Base-by-base conservation (phyloP, 2,888 invertebrate species). In the Hedychridium roseum region DNA sequence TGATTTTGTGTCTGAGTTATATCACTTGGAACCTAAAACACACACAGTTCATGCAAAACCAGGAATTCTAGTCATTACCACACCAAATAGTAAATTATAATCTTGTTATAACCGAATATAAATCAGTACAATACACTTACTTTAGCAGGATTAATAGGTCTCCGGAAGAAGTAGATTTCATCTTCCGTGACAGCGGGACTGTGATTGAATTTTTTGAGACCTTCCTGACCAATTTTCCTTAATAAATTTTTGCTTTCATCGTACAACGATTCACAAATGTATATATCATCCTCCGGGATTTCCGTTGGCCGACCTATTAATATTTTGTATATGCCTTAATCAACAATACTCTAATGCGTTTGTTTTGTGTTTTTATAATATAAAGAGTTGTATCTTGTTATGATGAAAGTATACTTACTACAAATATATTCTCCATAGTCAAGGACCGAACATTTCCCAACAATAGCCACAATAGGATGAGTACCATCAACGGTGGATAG, bases 401-500 rank as follows among this genome's bases (percentile, higher is more conserved):
- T 35, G n/a, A n/a, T n/a, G n/a, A n/a, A n/a, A n/a, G 30, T 42
- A 28, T 42, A 85, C 89, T 86, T 82, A 88, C 92, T 88, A 70
- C 89, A 89, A 50, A 91, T 88, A 76, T 92, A 98, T 69, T 97
- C 96, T 54, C 90, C 89, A 71, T 91, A 89, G 72, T 94, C 92
- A 43, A 98, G 82, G 4, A 98, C 95, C 1, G 90, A 84, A 78
- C 98, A 98, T 61, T 91, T 92, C 9, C 94, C 94, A 54, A 94
- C 90, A 57, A 99, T 91, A 60, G 92, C 92, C 64, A 92, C 89
- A 20, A 97, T 85, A 2, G 94, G 93, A 78, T 93, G 92, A 0
- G 92, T 91, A 71, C 95, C 95, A 74, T 96, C 96, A 56, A 93
- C 87, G 0, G 92, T 91, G 20, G 94, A 95, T 23, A 95, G 82